Evolutionary conservation across 2,888 invertebrate species (phyloP).

Genomic region (Diaphora mendica): DNA sequence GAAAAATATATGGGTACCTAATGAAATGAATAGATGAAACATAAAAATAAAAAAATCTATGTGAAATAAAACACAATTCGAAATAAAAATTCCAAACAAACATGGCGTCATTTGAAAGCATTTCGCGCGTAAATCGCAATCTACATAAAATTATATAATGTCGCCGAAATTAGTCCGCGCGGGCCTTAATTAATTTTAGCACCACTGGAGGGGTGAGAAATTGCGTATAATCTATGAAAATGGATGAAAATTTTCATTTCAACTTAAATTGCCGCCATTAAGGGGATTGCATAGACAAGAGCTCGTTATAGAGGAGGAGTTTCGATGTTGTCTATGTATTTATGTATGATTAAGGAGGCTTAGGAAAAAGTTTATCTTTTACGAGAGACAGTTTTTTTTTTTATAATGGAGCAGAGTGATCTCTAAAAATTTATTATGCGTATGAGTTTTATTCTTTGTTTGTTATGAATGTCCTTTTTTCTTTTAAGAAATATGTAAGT

Average conservation of each 20-base stretch:
- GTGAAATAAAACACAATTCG: neutral
- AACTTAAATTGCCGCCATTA: slow-evolving; percentile 53
- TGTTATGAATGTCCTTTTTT: too few relatives aligned
- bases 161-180: slow-evolving; percentile 60
- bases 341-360: slow-evolving; percentile 24
- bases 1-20: too few relatives aligned
- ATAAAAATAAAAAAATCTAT: too few relatives aligned
- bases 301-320: slow-evolving; percentile 45
- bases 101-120: slow-evolving; percentile 33
- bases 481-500: too few relatives aligned
- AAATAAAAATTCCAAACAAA: slow-evolving; percentile 28
- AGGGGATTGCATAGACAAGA: slow-evolving; percentile 49
- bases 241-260: slow-evolving; percentile 54
- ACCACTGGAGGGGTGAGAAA: slow-evolving; percentile 40
- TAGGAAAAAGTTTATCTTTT: slow-evolving; percentile 1
- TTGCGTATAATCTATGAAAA: slow-evolving; percentile 38
- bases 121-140: slow-evolving; percentile 64
- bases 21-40: too few relatives aligned
- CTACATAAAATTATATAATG: slow-evolving; percentile 67
- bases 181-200: slow-evolving; percentile 55
- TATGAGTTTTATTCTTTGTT: neutral
- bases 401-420: neutral
- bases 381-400: neutral
- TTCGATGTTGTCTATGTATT: slow-evolving; percentile 36
- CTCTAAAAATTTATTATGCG: neutral